These are phyloP conservation scores for Ectropis grisescens DNA, from an alignment of 1,140 invertebrate genomes.

Conservation along the genomic window DNA sequence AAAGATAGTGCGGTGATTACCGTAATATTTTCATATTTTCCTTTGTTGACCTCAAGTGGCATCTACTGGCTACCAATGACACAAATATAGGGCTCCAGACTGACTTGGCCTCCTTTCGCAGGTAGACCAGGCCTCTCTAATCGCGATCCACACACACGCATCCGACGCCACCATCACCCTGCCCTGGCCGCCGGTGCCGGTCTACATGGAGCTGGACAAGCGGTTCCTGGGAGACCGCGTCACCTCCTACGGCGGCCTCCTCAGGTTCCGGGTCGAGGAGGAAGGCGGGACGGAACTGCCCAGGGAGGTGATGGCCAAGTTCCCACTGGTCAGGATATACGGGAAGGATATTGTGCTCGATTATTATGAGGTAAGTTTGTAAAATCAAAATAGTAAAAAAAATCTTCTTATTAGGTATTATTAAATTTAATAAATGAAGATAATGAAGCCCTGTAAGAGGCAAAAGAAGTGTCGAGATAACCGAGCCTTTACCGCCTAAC, in stretches of 20 bases:
- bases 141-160: slow-evolving; percentile 59
- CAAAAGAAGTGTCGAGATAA: too few relatives aligned
- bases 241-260: slow-evolving; percentile 91
- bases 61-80: too few relatives aligned
- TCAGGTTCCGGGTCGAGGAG: slow-evolving; percentile 84
- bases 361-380: slow-evolving; percentile 81
- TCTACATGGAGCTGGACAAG: slow-evolving; percentile 89
- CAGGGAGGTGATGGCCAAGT: slow-evolving; percentile 66
- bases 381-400: too few relatives aligned
- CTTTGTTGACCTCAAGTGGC: too few relatives aligned
- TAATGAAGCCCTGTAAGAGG: too few relatives aligned
- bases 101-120: too few relatives aligned
- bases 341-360: slow-evolving; percentile 85
- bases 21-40: too few relatives aligned
- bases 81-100: too few relatives aligned
- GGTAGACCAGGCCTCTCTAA: slow-evolving; percentile 51
- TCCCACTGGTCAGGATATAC: slow-evolving; percentile 88
- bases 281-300: slow-evolving; percentile 75
- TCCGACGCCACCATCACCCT: slow-evolving; percentile 69
- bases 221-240: slow-evolving; percentile 91
- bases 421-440: too few relatives aligned
- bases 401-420: too few relatives aligned
- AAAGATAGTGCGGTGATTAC: too few relatives aligned
- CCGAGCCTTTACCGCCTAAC: too few relatives aligned
- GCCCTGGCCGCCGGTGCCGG: slow-evolving; percentile 76